Evolutionary conservation across 2,113 vertebrate genomes (phyloP), one percentile per base, ranked within the genome.

Genomic region (Anarhynchus alexandrinus): DNA sequence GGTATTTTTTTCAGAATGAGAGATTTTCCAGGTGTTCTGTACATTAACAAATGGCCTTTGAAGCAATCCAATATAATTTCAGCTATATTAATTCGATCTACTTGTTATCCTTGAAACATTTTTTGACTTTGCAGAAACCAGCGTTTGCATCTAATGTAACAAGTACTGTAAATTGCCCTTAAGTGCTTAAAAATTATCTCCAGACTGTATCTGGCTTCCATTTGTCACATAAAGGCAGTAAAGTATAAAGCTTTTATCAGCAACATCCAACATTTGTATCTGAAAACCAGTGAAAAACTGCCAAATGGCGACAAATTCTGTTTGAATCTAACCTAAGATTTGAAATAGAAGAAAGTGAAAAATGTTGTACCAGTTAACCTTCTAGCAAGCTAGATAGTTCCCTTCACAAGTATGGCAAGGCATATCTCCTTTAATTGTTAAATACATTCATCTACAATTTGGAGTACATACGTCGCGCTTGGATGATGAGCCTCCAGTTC

Each of bases 151-250:
- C 77, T 95, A 94, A 95, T 92, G 86, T 86, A 95, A 83, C 81
- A 95, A 95, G 82, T 86, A 89, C 71, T 92, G 62, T 90, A 94
- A 94, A 97, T 93, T 81, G 89, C 80, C 84, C 74, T 91, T 96
- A 96, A 97, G 93, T 96, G 85, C 92, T 96, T 94, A 95, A 90
- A 97, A 96, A 96, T 95, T 98, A 82, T 57, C 82, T 97, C 92
- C 84, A 87, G 85, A 90, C 86, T 90, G 36, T 74, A 93, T 81
- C 88, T 85, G 77, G 89, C 72, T 93, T 88, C 49, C 87, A 86
- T 93, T 88, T 94, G 82, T 94, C 78, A 94, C 80, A n/a, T 82
- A 96, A 95, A 87, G 47, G n/a, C 74, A 93, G 73, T 9, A 54
- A 54, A 67, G 67, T 93, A 91, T 29, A 79, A 71, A 36, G 86